phyloP scores from a whole-genome alignment of 1,140 invertebrate genomes.

The Drosophila kanapiae region DNA sequence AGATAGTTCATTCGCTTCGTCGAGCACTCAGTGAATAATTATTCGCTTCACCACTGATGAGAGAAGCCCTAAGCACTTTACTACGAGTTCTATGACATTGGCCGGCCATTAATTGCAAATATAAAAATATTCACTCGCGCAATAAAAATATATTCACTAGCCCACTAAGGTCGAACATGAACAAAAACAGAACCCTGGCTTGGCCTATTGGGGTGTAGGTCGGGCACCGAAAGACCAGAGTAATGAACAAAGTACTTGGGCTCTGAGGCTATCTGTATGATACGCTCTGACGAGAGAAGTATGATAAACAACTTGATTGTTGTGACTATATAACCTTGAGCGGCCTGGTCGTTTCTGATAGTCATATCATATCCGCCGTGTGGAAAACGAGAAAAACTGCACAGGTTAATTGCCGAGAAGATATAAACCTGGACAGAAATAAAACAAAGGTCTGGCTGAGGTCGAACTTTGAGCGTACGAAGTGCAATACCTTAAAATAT shows the following conservation, averaged over 20 bases:
- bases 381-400: background rate
- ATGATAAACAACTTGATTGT: slow-evolving; percentile 12
- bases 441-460: too few species aligned
- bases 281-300: slow-evolving; percentile 15
- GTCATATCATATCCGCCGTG: slow-evolving; percentile 11
- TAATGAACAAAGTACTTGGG: slow-evolving; percentile 24
- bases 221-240: slow-evolving; percentile 2
- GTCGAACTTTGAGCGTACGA: background rate
- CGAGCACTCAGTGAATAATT: slow-evolving; percentile 36
- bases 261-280: slow-evolving; percentile 1
- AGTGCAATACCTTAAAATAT: too few species aligned
- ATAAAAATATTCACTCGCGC: slow-evolving; percentile 28
- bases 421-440: background rate
- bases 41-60: slow-evolving; percentile 8
- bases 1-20: slow-evolving; percentile 49
- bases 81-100: slow-evolving; percentile 15
- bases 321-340: slow-evolving; percentile 10
- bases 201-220: slow-evolving; percentile 30
- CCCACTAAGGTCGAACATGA: slow-evolving; percentile 39
- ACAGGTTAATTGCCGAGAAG: background rate
- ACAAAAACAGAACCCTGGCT: slow-evolving; percentile 27
- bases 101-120: slow-evolving; percentile 25
- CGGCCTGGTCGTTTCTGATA: slow-evolving; percentile 13
- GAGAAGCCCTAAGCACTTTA: slow-evolving; percentile 3
- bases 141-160: slow-evolving; percentile 54